Base-by-base conservation (phyloP, 2,113 vertebrate species). In the Myiopsitta monachus region DNA sequence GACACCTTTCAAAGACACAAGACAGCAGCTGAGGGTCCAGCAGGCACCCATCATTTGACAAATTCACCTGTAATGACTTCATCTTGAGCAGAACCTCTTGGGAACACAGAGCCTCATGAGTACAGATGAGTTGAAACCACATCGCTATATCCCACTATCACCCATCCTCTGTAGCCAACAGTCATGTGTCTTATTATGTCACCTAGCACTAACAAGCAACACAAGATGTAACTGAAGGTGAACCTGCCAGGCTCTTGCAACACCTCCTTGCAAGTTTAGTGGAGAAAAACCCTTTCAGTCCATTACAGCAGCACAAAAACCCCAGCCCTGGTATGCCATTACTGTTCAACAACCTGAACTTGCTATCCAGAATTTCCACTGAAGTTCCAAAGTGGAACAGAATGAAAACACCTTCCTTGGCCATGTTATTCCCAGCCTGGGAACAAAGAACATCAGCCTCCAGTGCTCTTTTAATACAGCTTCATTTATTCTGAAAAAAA, bases 401-500 rank as follows among this genome's bases (percentile, higher is more conserved):
- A 83, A 67, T 36, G 64, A 66, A 54, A 80, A 83, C 23, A 74
- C n/a, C 54, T 83, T 74, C 79, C 26, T 28, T 64, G 39, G 17
- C 28, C 33, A 21, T 4, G 18, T 54, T 74, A 80, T 59, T 83
- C 72, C 31, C 83, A 94, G 57, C n/a, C 64, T 85, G 79, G 51
- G 85, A 94, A 96, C 59, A 91, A 90, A 69, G 74, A 95, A 83
- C 80, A 74, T 74, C 74, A 83, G 83, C 64, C 69, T 87, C 83
- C 0, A 0, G 68, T 64, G 52, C 0, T n/a, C 57, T 72, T 83
- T 70, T 47, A 95, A 95, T 61, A 39, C 39, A 87, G 73, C 26
- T 66, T 83, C 77, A 92, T 95, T 93, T 76, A 96, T 85, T 87
- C 70, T 51, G 87, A 57, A 95, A 74, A 76, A 67, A 83, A 87